Evolutionary conservation across 2,888 invertebrate genomes (phyloP), one percentile per base, ranked within the genome.

Genomic region (Anthrax anthrax): DNA sequence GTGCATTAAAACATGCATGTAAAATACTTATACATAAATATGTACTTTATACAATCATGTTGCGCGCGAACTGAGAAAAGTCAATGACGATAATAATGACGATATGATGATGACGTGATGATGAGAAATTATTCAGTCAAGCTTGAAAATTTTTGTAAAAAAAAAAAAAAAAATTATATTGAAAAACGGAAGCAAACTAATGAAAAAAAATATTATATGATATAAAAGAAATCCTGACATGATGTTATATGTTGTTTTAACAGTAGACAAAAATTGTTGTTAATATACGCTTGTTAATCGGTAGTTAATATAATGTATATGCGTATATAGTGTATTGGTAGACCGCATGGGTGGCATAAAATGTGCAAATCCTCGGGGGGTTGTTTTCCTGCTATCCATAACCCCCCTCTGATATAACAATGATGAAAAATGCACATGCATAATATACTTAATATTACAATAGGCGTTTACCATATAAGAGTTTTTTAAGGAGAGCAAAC

Each of bases 281-380:
- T 32, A 32, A 12, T 32, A 32, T 32, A 12, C 1, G 29, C 29
- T 32, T 12, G 29, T 32, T 32, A 32, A 32, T 12, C 13, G 29
- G 29, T 12, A 32, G 29, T 32, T 6, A 8, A n/a, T n/a, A n/a
- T n/a, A n/a, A n/a, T n/a, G n/a, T n/a, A n/a, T n/a, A n/a, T n/a
- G n/a, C n/a, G n/a, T n/a, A n/a, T n/a, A n/a, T 23, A 6, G 12
- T 32, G 12, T 32, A 32, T 29, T 34, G 27, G 10, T 14, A 39
- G 48, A 44, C 44, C 46, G 44, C 50, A 50, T 50, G 43, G 50
- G 50, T 50, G 50, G 50, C 50, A 46, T 43, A 32, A 50, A 50
- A 50, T 50, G 50, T 50, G 50, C 50, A 50, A 43, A 47, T 42
- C 47, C 29, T 47, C 43, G 47, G 50, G 50, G 50, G 43, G 42